phyloP scores from a whole-genome alignment of 1,140 invertebrate species.

The Aphelinus atriplicis region DNA sequence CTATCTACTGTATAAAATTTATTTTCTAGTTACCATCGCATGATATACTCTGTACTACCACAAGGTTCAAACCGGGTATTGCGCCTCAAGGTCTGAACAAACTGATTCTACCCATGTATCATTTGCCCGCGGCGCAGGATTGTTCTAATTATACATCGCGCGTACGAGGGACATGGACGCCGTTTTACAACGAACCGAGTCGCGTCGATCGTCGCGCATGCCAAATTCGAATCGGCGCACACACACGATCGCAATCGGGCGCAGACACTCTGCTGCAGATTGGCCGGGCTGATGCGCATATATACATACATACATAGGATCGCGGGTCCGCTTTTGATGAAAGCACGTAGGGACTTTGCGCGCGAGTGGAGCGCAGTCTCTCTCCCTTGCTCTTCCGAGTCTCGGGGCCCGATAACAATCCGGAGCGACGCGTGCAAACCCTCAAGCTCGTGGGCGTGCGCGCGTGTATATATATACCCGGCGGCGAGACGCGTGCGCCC shows the following conservation, averaged over 20 bases:
- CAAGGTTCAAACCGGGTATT: too few species aligned
- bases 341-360: conserved; percentile 12
- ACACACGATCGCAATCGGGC: conserved; percentile 7
- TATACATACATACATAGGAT: background rate
- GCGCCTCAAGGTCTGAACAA: too few species aligned
- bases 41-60: too few species aligned
- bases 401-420: background rate
- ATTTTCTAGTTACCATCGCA: too few species aligned
- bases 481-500: too few species aligned
- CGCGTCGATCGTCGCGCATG: conserved; percentile 21
- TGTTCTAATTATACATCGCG: too few species aligned
- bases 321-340: conserved; percentile 18
- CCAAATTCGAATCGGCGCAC: background rate
- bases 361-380: background rate
- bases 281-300: background rate
- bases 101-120: too few species aligned
- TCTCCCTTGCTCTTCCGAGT: background rate
- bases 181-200: too few species aligned
- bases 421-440: too few species aligned
- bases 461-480: background rate
- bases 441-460: background rate
- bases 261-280: background rate
- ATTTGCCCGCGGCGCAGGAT: too few species aligned
- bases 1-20: too few species aligned
- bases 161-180: too few species aligned